Evolutionary conservation across 2,113 vertebrate species (phyloP), one percentile per base, ranked within the genome.

Genomic region (Rana temporaria): DNA sequence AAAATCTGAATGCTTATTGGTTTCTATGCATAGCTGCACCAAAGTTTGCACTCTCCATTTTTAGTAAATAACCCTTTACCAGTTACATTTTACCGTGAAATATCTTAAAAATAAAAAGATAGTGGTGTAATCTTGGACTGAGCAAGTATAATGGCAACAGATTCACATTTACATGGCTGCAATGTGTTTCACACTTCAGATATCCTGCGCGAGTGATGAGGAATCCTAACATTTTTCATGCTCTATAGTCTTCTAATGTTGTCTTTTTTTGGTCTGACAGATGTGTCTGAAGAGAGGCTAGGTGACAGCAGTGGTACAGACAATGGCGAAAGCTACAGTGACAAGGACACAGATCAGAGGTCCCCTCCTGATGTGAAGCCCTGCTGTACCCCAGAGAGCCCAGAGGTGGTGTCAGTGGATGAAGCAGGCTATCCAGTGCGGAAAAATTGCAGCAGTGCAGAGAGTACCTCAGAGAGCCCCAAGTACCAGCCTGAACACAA

Each of bases 291-390:
- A 55, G 98, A 99, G 4, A 87, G 85, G 0, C 84, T 96, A 19
- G 96, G 93, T 38, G 97, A 97, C 7, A 79, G 87, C 68, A 92
- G 92, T 0, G 91, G 93, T 7, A 87, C 88, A 1, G 98, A 98
- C 52, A 96, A 90, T 67, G 86, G 92, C 0, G 96, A 96, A 52
- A 92, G 89, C 86, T 95, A 93, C 90, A 97, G 96, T n/a, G 97
- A 99, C 87, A 96, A 96, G 89, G 97, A 98, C 55, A 88, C 93
- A 34, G 97, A 98, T 69, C 93, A 94, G 84, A 89, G 90, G 88
- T 96, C 93, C 86, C 97, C 98, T 22, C 97, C 98, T 0, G 97
- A 98, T 2, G 92, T 92, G 68, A 97, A 95, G 91, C 91, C 89
- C 55, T 96, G 95, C 89, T 97, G 96, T 87, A 91, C 91, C 24